Conservation (phyloP, 1,140 invertebrate genomes). For the Pogonus chalceus region DNA sequence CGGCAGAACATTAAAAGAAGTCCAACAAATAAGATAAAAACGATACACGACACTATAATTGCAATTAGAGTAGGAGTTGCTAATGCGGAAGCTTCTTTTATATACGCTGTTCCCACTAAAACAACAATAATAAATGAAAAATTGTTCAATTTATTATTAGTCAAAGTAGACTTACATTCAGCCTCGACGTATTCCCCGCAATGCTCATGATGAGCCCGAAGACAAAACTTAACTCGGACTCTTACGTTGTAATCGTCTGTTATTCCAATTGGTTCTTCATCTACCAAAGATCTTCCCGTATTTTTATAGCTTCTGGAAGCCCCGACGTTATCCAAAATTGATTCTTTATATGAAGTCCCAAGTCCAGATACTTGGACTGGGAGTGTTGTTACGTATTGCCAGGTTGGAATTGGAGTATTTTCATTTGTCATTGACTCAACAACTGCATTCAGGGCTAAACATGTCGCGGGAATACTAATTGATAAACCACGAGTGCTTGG, state of each 20-base stretch:
- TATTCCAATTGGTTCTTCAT: slow-evolving; percentile 40
- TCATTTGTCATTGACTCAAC: slow-evolving; percentile 55
- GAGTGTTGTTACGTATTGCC: slow-evolving; percentile 60
- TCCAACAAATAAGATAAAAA: slow-evolving; percentile 66
- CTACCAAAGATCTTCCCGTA: slow-evolving; percentile 38
- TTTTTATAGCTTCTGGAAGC: slow-evolving; percentile 27
- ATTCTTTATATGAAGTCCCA: slow-evolving; percentile 55
- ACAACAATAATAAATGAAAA: slow-evolving; percentile 19
- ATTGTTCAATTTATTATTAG: background rate
- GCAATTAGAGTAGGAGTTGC: slow-evolving; percentile 69
- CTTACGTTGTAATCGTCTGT: slow-evolving; percentile 51
- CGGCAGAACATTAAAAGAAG: slow-evolving; percentile 76
- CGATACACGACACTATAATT: slow-evolving; percentile 68
- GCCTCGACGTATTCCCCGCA: slow-evolving; percentile 75
- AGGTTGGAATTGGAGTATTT: slow-evolving; percentile 46
- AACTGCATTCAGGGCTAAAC: slow-evolving; percentile 57
- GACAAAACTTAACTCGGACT: slow-evolving; percentile 66
- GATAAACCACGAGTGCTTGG: slow-evolving; percentile 60
- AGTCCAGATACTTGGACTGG: slow-evolving; percentile 56
- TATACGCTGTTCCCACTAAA: slow-evolving; percentile 67
- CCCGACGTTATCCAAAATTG: slow-evolving; percentile 44
- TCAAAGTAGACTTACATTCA: slow-evolving; percentile 53
- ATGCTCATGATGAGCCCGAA: slow-evolving; percentile 62
- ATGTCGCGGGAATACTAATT: slow-evolving; percentile 67
- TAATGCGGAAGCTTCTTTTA: slow-evolving; percentile 63